Conservation (phyloP, 2,113 vertebrate genomes). For the Drymodes brunneopygia region DNA sequence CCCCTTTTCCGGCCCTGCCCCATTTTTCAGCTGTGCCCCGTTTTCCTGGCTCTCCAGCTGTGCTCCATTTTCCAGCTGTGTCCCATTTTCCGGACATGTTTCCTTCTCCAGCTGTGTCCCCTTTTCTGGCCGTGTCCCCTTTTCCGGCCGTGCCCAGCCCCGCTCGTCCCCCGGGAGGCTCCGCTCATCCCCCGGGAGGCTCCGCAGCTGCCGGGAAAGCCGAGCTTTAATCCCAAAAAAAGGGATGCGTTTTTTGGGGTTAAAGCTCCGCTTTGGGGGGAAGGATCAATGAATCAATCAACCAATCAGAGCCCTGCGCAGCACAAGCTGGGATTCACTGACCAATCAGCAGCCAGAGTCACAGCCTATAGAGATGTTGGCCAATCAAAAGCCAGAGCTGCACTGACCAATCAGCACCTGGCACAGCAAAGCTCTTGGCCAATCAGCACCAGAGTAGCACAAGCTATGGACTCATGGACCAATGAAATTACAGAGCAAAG, state of each 20-base stretch:
- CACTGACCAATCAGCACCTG: background rate
- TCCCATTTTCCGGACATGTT: background rate
- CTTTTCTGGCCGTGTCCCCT: conserved; percentile 28
- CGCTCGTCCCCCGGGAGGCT: background rate
- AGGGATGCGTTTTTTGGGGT: rapidly evolving
- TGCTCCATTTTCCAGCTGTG: background rate
- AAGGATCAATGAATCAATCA: background rate
- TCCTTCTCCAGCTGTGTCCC: background rate
- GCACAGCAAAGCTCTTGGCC: background rate
- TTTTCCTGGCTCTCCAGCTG: too few species aligned
- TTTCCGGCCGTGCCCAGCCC: background rate
- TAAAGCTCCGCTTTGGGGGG: rapidly evolving
- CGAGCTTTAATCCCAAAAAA: background rate
- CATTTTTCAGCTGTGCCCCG: background rate
- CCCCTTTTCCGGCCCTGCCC: background rate
- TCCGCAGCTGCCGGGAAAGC: conserved; percentile 74
- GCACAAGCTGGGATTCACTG: too few species aligned
- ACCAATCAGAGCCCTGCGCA: background rate
- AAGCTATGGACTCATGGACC: rapidly evolving
- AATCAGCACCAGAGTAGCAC: background rate
- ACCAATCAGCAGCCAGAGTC: background rate
- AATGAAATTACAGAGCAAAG: background rate
- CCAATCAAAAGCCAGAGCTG: background rate
- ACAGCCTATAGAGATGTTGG: background rate
- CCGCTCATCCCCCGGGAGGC: conserved; percentile 10